Conservation (phyloP, 2,888 invertebrate genomes). For the Aporophyla lueneburgensis region DNA sequence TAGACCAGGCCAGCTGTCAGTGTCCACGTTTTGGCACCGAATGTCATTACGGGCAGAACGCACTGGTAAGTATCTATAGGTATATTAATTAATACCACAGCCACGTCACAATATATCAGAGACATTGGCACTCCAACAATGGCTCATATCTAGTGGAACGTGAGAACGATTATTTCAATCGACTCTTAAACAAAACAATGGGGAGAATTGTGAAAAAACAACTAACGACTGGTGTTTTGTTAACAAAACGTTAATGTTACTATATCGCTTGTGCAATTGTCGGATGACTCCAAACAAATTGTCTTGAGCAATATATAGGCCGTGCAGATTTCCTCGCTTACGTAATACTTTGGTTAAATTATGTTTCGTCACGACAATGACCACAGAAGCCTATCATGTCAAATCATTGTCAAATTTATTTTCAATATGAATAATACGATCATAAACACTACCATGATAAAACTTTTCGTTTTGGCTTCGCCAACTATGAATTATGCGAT, state of each 20-base stretch:
- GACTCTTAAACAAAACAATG: slow-evolving; percentile 80
- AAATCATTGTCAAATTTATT: not conserved
- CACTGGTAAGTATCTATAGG: not conserved
- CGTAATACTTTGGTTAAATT: slow-evolving; percentile 1
- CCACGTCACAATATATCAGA: slow-evolving; percentile 42
- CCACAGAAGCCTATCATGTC: not conserved
- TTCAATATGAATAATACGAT: not conserved
- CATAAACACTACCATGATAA: too few species aligned
- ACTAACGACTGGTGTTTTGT: slow-evolving; percentile 77
- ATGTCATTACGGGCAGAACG: too few species aligned
- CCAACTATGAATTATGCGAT: not conserved
- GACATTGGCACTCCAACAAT: slow-evolving; percentile 63
- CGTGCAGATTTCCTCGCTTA: slow-evolving; percentile 13
- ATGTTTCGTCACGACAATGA: not conserved
- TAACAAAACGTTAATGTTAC: slow-evolving; percentile 78
- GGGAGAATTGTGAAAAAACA: slow-evolving; percentile 80
- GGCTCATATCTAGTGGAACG: slow-evolving; percentile 78
- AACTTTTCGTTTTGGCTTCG: too few species aligned
- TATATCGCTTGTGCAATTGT: slow-evolving; percentile 76
- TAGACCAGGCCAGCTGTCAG: too few species aligned
- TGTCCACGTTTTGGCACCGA: too few species aligned
- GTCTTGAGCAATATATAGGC: slow-evolving; percentile 37
- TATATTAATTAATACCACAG: slow-evolving; percentile 30
- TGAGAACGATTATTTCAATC: slow-evolving; percentile 82
- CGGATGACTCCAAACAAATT: slow-evolving; percentile 57